These are phyloP conservation scores for Mohoua ochrocephala DNA, from an alignment of 2,113 vertebrate species.

Conservation along the genomic window DNA sequence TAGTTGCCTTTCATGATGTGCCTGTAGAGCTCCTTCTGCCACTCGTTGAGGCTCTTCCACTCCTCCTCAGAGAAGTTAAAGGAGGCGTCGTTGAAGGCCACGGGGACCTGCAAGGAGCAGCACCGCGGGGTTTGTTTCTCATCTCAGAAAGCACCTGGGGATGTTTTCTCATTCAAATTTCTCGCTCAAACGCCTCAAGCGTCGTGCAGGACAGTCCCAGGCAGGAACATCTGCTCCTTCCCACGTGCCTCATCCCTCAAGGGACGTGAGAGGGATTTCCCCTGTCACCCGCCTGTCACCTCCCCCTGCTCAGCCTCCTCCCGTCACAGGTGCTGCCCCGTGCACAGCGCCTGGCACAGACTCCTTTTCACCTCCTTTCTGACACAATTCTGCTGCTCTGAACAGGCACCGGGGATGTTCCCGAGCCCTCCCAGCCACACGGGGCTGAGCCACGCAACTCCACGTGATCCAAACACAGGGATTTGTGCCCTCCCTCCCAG, in stretches of 20 bases:
- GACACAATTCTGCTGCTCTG: background rate
- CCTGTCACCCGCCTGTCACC: background rate
- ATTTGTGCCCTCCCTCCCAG: no score
- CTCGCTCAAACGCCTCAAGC: background rate
- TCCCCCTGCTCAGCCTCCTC: background rate
- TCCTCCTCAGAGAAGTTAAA: slow-evolving; percentile 76
- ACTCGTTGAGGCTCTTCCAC: slow-evolving; percentile 73
- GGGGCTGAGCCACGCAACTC: rapidly evolving
- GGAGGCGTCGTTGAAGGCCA: slow-evolving; percentile 66
- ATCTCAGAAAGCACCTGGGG: background rate
- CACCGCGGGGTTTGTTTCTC: background rate
- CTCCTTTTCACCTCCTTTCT: background rate
- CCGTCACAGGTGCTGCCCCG: rapidly evolving
- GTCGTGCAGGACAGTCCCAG: rapidly evolving
- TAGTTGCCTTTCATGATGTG: slow-evolving; percentile 79
- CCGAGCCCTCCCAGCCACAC: background rate
- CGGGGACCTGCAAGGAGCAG: slow-evolving; percentile 65
- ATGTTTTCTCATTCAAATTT: background rate
- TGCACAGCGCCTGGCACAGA: rapidly evolving
- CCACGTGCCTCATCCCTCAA: rapidly evolving
- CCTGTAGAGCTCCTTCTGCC: slow-evolving; percentile 78
- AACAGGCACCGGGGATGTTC: background rate
- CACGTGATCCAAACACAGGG: rapidly evolving
- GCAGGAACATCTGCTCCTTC: background rate
- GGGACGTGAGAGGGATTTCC: rapidly evolving